Conservation (phyloP, 2,797 vertebrate genomes). For the Gymnothorax javanicus region DNA sequence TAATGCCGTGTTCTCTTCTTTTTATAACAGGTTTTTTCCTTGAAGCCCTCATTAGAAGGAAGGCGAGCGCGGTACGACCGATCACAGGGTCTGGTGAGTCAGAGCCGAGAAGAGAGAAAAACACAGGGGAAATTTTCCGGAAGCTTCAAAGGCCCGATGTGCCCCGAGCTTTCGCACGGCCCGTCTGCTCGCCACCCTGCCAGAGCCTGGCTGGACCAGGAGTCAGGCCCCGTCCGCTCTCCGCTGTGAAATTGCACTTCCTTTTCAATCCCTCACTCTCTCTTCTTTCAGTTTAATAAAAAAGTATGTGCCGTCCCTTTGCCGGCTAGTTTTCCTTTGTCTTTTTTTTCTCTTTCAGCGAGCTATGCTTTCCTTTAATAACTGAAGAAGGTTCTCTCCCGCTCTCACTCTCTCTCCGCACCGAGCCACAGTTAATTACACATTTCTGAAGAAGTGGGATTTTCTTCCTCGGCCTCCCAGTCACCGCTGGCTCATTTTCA, state of each 20-base stretch:
- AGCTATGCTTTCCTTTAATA: constrained; percentile 38
- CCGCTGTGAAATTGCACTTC: constrained; percentile 8
- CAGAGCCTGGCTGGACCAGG: not conserved
- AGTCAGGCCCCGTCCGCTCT: constrained; percentile 31
- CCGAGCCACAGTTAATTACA: not conserved
- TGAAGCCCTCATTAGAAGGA: constrained; percentile 57
- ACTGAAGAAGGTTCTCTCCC: constrained; percentile 16
- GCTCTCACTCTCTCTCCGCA: not conserved
- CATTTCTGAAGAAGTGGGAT: not conserved
- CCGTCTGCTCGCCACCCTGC: not conserved
- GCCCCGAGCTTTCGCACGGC: not conserved
- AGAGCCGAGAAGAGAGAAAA: constrained; percentile 17
- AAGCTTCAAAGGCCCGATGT: not conserved
- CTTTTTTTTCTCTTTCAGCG: not conserved
- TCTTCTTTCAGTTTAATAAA: not conserved
- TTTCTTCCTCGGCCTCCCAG: not conserved
- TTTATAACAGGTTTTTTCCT: constrained; percentile 38
- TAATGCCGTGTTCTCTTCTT: constrained; percentile 39
- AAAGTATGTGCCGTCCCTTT: not conserved
- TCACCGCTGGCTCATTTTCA: not conserved
- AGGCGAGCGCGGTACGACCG: constrained; percentile 44
- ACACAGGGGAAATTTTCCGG: constrained; percentile 25
- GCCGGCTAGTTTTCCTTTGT: not conserved
- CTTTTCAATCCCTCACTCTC: not conserved
- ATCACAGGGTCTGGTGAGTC: constrained; percentile 22